These are phyloP conservation scores for Trichechus manatus DNA, from an alignment of 2,113 vertebrate species.

Conservation along the genomic window DNA sequence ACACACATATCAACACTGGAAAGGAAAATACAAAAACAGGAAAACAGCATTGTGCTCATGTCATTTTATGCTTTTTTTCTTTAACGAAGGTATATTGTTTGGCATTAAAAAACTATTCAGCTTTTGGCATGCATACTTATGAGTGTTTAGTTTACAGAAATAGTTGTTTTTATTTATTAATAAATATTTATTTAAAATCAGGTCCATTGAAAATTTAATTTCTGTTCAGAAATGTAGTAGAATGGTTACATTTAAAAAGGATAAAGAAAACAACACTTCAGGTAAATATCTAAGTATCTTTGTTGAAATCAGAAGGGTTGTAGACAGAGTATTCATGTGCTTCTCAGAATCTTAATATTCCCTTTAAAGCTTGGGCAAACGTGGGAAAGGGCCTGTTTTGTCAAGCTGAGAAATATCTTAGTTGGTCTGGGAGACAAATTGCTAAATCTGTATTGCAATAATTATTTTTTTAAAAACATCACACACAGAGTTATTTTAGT, in stretches of 20 bases:
- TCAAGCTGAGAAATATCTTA: constrained; percentile 37
- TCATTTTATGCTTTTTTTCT: not conserved
- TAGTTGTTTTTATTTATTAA: not conserved
- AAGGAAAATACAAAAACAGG: constrained; percentile 16
- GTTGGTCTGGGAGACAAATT: not conserved
- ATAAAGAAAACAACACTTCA: constrained; percentile 38
- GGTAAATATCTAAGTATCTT: not conserved
- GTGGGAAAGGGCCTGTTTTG: not conserved
- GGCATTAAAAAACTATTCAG: not conserved
- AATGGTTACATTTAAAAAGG: not conserved
- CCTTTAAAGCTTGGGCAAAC: constrained; percentile 5
- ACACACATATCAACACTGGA: not conserved
- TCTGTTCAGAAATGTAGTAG: not conserved
- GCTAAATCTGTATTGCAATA: constrained; percentile 7
- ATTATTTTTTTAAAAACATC: constrained; percentile 25
- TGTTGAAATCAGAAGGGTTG: constrained; percentile 17
- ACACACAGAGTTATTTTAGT: not conserved
- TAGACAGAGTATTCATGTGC: not conserved
- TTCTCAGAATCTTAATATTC: not conserved
- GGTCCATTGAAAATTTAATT: not conserved
- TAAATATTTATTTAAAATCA: constrained; percentile 23
- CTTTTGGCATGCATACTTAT: not conserved
- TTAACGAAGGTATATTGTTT: not conserved
- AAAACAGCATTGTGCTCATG: not conserved
- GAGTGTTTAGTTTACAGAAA: not conserved